Base-by-base conservation (phyloP, 2,888 invertebrate species). In the Artemia sp. region DNA sequence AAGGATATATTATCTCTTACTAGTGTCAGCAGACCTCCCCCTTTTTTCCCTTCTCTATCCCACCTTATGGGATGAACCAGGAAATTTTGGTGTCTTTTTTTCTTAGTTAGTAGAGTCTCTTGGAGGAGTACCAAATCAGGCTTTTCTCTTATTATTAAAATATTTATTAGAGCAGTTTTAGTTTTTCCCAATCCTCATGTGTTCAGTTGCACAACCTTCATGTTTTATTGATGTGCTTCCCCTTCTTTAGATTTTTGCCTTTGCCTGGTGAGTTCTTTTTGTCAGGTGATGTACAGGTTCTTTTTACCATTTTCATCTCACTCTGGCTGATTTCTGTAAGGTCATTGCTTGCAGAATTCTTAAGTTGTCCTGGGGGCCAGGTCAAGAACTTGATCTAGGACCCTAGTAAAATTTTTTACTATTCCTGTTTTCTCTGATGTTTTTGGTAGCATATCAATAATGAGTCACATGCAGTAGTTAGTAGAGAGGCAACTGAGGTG, bases 21-120 rank as follows among this genome's bases (percentile, higher is more conserved):
- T 1, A 53, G 53, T 12, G 53, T 53, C 12, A 53, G 53, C 12
- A 53, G 53, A 12, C 53, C 53, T 53, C 53, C 53, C 53, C 53
- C 53, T 12, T 12, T n/a, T 12, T n/a, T n/a, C 12, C 53, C n/a
- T 53, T 53, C 53, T 12, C 53, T 12, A 53, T 53, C 53, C 53
- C 53, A 53, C n/a, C 53, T 53, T 53, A 53, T n/a, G 12, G 53
- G 53, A n/a, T 12, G 12, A 53, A 53, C 53, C 53, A 12, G 53
- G 53, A n/a, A 53, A 53, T 53, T 53, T 53, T 53, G 53, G 53
- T 53, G 53, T 53, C 12, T 12, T 53, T n/a, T 53, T 53, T 12
- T 53, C 1, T 53, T 53, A 53, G 53, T 53, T n/a, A 53, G 12
- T 12, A 53, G n/a, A 53, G 53, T 53, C n/a, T 53, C 53, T n/a